Base-by-base conservation (phyloP, 1,140 invertebrate species). In the Caenorhabditis inopinata region DNA sequence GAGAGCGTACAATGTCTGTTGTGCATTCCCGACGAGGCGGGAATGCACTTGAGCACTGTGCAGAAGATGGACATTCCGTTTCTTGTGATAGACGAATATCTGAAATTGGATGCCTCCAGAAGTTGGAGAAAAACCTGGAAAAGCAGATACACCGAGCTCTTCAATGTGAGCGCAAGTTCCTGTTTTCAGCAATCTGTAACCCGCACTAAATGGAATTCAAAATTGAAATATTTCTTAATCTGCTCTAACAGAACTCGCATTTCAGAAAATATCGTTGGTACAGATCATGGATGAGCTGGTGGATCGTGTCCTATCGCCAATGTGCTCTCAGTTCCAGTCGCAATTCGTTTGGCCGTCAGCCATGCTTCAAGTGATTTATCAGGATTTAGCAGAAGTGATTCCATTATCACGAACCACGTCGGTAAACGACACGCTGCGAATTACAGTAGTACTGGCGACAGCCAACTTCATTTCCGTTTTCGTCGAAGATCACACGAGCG, bases 11-110 rank as follows among this genome's bases (percentile, higher is more conserved):
- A 74, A 27, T 80, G 32, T 45, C 11, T 80, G 29, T 29, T 80
- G 45, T 80, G 79, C 42, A 53, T 74, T 11, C 73, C 79, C 14
- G 49, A 74, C 46, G 76, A 78, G 32, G 49, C 62, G 38, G 51
- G 49, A 27, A 23, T 45, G 14, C 49, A 38, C 23, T 62, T 47
- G 32, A 68, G 42, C 35, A 45, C 53, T 11, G 38, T 78, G 16
- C 35, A 58, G 38, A 78, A 78, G 32, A 46, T 62, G 23, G 76
- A 78, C 29, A 58, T 78, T 45, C 76, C 76, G n/a, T 38, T 62
- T 14, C 49, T 27, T 27, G 21, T 38, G n/a, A 21, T 58, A 0
- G 27, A n/a, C 0, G 76, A 62, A n/a, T 29, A 49, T 25, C 14
- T 29, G 14, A 62, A 62, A 62, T 62, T 58, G 53, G 21, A 38